Percentiles rank a stretch among this genome's conserved stretches.
These are phyloP conservation scores for Syrrhaptes paradoxus DNA, from an alignment of 2,113 vertebrate species.

Conservation along the genomic window DNA sequence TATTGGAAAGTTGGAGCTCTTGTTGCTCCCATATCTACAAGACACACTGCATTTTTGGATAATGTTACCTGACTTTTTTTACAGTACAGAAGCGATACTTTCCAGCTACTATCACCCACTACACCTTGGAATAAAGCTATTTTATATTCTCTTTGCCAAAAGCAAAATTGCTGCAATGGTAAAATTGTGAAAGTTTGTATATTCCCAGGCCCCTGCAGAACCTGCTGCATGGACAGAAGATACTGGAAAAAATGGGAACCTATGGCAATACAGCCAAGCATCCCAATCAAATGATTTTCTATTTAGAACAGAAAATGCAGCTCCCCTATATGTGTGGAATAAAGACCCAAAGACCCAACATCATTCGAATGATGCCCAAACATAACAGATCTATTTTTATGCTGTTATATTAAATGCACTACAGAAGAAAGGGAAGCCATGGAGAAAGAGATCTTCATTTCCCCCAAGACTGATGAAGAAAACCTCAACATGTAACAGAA, in stretches of 20 bases:
- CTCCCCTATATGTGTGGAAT: neutral
- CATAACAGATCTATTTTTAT: neutral
- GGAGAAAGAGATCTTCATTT: neutral
- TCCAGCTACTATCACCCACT: neutral
- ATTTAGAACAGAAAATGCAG: neutral
- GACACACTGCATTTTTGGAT: neutral
- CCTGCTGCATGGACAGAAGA: neutral
- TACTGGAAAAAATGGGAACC: neutral
- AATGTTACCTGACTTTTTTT: neutral
- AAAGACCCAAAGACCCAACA: neutral
- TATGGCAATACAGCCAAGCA: fast-evolving
- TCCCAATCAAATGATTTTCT: neutral
- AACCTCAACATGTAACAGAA: fast-evolving
- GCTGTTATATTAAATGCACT: neutral
- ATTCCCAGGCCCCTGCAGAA: neutral
- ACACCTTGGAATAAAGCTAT: neutral
- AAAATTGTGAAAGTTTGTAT: neutral
- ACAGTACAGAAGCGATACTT: neutral
- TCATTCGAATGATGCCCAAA: neutral
- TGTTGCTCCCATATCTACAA: neutral
- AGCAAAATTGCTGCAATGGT: neutral
- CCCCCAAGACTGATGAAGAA: neutral
- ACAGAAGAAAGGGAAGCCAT: neutral
- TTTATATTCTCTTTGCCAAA: neutral
- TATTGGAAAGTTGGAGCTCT: neutral